Percentiles rank a stretch among this genome's conserved stretches.
phyloP scores from a whole-genome alignment of 2,797 vertebrate species.

The Sus cebifrons region DNA sequence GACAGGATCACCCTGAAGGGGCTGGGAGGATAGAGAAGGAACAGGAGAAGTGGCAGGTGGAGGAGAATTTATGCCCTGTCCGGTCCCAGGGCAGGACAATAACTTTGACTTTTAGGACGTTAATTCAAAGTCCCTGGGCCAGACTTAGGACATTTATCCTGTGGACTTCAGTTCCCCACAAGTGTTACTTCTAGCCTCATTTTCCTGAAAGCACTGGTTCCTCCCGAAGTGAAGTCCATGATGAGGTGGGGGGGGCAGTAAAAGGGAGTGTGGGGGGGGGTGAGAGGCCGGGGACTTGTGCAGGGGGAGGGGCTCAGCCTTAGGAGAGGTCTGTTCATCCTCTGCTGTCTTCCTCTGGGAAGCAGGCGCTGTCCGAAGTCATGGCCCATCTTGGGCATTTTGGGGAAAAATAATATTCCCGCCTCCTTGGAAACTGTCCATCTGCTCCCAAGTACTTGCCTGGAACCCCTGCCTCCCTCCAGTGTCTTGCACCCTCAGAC shows the following conservation, averaged over 20 bases:
- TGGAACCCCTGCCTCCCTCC: background rate
- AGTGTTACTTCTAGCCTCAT: background rate
- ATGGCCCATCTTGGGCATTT: background rate
- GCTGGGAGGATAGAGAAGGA: background rate
- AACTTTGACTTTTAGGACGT: constrained; percentile 66
- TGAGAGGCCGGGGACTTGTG: background rate
- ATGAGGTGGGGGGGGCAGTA: rapidly evolving
- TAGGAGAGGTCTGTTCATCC: too few relatives aligned
- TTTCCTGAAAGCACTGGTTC: background rate
- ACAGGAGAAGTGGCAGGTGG: too few relatives aligned
- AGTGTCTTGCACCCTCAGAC: background rate
- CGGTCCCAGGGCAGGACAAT: background rate
- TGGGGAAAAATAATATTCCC: background rate
- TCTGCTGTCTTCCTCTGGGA: background rate
- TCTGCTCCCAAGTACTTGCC: background rate
- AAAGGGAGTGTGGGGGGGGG: too few relatives aligned
- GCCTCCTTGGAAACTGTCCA: background rate
- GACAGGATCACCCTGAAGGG: too few relatives aligned
- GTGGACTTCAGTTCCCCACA: background rate
- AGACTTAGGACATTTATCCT: constrained; percentile 46
- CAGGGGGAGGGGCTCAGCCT: rapidly evolving
- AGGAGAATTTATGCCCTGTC: background rate
- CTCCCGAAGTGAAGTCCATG: background rate
- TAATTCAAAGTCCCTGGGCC: background rate
- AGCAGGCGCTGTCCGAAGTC: too few relatives aligned